Evolutionary conservation across 2,113 vertebrate species (phyloP), one percentile per base, ranked within the genome.

Genomic region (Actenoides lindsayi): DNA sequence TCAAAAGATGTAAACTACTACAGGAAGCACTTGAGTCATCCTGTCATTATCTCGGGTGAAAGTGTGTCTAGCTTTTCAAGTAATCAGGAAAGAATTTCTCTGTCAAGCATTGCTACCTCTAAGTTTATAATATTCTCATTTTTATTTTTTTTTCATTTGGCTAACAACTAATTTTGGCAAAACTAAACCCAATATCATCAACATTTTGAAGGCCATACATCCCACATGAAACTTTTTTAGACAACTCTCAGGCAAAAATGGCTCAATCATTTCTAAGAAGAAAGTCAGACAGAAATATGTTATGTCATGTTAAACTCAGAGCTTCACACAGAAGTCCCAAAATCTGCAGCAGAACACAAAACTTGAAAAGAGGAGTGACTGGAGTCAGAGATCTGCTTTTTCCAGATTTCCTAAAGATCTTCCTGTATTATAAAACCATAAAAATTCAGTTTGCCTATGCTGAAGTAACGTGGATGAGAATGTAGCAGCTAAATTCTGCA

Each of bases 261-360:
- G 2, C 3, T 65, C 35, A 73, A 25, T 46, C 27, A 39, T 73
- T 87, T 84, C 64, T 68, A 44, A 70, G 14, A 78, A 46, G 20
- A 62, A 65, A 50, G 6, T 4, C 12, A 25, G 33, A n/a, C 53
- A 33, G 3, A 56, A 62, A 28, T 10, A 37, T 1, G 1, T 1
- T 33, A 53, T 53, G 10, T 16, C 13, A 9, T 44, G 19, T 53
- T 62, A 59, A 57, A 46, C 17, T 77, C 17, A 37, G 12, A 70
- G 8, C 28, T 54, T 71, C 37, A 63, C 42, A 63, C 2, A 37
- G 9, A 81, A 59, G 14, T 31, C 51, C 21, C n/a, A 67, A 64
- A 53, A 17, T 27, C 25, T 87, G 41, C 27, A 63, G 37, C 16
- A 91, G 35, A 77, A 44, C 5, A 19, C 20, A 28, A 63, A 77